Base-by-base conservation (phyloP, 1,140 invertebrate species). In the Leptestheria dahalacensis region DNA sequence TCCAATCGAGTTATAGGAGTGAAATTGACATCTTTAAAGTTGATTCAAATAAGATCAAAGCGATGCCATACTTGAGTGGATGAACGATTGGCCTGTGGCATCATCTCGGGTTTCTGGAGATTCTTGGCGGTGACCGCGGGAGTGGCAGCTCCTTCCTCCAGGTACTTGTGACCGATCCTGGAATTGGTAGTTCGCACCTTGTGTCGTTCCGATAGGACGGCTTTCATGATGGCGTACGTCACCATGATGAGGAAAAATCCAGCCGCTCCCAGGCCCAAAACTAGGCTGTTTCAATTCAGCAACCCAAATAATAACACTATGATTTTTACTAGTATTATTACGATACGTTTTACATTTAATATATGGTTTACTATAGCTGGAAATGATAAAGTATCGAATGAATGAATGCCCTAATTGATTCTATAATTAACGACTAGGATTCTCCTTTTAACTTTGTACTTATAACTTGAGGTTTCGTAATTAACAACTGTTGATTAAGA, bases 181-280 rank as follows among this genome's bases (percentile, higher is more conserved):
- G 33, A 41, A 15, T 41, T 41, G 33, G 33, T 41, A 41, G 33
- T 15, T 41, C 15, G 6, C 6, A 41, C 33, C 15, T 41, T 41
- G 15, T 41, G 33, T 6, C 33, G 33, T 41, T 41, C 33, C 6
- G 33, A 41, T 15, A 41, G 33, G 6, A 41, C 33, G 15, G 33
- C 53, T 55, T 55, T 55, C 53, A 29, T n/a, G 9, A 55, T 20
- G 1, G 33, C 25, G n/a, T 55, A 55, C 2, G 21, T 18, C 21
- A 55, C 53, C 26, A 55, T 29, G 25, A 55, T 21, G 1, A 55
- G 10, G 33, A 55, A 55, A 18, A 23, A 29, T 1, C n/a, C 53
- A 18, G 53, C 53, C 1, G 53, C 23, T 3, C 26, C 53, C 53
- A 55, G 33, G 18, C 53, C 53, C 26, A 55, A 28, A 20, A 55